Percentiles rank a stretch among this genome's conserved stretches.
Evolutionary conservation across 1,140 invertebrate genomes (phyloP).

Genomic region (Drosophila saltans): DNA sequence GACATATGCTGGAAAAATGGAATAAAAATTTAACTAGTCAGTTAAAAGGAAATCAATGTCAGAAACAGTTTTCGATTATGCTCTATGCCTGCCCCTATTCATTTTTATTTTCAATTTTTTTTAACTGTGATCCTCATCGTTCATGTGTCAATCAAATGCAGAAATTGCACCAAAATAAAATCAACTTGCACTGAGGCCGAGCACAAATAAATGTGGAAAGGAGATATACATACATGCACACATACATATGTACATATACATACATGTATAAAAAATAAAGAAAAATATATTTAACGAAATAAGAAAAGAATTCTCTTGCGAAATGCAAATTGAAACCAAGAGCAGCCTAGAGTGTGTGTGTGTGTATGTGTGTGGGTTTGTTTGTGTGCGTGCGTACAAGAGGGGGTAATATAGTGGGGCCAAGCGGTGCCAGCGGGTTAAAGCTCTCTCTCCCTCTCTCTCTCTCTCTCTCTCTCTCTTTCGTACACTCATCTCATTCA

Average conservation of each 20-base stretch:
- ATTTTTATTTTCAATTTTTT: not conserved
- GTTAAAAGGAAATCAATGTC: slow-evolving; percentile 4
- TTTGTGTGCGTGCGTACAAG: not conserved
- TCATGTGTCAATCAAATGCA: slow-evolving; percentile 54
- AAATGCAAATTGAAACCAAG: slow-evolving; percentile 48
- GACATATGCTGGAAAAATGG: not conserved
- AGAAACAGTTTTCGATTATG: slow-evolving; percentile 1
- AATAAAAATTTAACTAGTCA: slow-evolving; percentile 6
- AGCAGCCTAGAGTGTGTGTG: slow-evolving; percentile 18
- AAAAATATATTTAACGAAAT: slow-evolving; percentile 10
- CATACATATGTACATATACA: slow-evolving; percentile 17
- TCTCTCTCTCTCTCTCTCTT: no score
- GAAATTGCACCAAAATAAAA: slow-evolving; percentile 26
- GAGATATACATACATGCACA: no score
- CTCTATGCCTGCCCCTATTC: not conserved
- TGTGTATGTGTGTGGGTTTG: not conserved
- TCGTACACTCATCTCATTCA: slow-evolving; percentile 5
- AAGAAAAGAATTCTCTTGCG: slow-evolving; percentile 35
- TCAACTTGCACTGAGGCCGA: slow-evolving; percentile 34
- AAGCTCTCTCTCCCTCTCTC: no score
- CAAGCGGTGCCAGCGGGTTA: slow-evolving; percentile 10
- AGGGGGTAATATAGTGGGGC: not conserved
- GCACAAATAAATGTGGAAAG: no score
- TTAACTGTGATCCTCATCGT: slow-evolving; percentile 19
- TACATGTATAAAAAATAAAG: slow-evolving; percentile 1